Percentiles rank a stretch among this genome's conserved stretches.
These are phyloP conservation scores for Equus quagga DNA, from an alignment of 2,113 vertebrate species.

Conservation along the genomic window DNA sequence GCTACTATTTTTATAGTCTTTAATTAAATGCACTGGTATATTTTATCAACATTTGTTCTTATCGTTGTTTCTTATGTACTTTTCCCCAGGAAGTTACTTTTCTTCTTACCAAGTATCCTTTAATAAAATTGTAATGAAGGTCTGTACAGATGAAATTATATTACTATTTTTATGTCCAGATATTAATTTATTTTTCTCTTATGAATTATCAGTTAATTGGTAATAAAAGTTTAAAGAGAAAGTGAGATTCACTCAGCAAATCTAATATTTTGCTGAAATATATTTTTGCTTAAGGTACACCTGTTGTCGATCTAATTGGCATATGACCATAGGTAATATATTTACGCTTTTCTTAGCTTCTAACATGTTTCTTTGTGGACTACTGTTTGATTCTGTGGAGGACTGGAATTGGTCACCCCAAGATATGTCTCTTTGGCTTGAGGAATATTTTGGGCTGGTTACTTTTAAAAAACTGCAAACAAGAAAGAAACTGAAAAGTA, in stretches of 20 bases:
- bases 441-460: no score
- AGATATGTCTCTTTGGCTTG: no score
- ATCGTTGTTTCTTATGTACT: not conserved
- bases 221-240: not conserved
- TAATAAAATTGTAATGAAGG: not conserved
- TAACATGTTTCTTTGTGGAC: not conserved
- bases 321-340: not conserved
- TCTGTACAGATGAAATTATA: not conserved
- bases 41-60: not conserved
- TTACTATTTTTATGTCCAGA: not conserved
- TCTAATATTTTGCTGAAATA: not conserved
- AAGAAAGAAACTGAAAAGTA: no score
- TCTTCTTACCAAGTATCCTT: not conserved
- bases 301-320: not conserved
- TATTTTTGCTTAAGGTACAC: not conserved
- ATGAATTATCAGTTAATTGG: not conserved
- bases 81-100: not conserved
- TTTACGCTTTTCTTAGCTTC: not conserved
- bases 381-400: not conserved
- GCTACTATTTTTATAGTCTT: not conserved
- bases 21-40: not conserved
- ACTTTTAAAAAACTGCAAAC: no score
- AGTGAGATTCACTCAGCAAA: not conserved
- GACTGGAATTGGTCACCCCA: no score
- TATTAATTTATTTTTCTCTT: not conserved